phyloP scores from a whole-genome alignment of 2,888 invertebrate genomes.

The Cecidostiba fungosa region DNA sequence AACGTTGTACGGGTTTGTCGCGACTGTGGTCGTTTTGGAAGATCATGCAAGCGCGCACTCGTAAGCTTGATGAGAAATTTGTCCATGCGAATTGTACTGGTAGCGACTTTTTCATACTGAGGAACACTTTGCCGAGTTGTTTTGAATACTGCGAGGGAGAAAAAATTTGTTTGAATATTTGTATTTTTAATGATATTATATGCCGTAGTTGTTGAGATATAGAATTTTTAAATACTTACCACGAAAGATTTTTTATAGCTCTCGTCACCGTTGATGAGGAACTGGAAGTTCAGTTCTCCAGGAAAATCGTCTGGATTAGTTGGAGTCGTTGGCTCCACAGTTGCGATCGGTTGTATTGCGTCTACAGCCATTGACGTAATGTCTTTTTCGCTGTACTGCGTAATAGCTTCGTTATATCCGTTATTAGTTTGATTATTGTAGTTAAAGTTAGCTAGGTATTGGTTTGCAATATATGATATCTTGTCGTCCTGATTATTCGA shows the following conservation, averaged over 20 bases:
- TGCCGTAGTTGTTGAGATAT: conserved; percentile 81
- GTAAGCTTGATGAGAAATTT: not conserved
- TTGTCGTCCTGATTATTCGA: not conserved
- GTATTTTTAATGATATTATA: no score
- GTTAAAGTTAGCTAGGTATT: not conserved
- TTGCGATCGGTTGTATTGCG: not conserved
- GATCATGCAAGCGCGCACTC: not conserved
- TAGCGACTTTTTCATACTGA: not conserved
- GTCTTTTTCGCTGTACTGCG: not conserved
- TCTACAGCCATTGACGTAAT: not conserved
- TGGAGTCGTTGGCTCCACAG: not conserved
- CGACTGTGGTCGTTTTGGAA: not conserved
- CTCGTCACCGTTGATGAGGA: not conserved
- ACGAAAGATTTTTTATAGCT: not conserved
- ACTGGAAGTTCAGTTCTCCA: conserved; percentile 31
- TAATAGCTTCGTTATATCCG: not conserved
- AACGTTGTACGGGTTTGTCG: not conserved
- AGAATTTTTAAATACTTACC: not conserved
- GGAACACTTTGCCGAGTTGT: not conserved
- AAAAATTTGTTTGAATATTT: not conserved
- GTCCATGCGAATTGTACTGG: not conserved
- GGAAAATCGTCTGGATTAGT: conserved; percentile 29
- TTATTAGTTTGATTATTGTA: not conserved
- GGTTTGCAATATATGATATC: not conserved
- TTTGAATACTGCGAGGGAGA: not conserved